Evolutionary conservation across 2,888 invertebrate species (phyloP).

Genomic region (Macaria liturata): DNA sequence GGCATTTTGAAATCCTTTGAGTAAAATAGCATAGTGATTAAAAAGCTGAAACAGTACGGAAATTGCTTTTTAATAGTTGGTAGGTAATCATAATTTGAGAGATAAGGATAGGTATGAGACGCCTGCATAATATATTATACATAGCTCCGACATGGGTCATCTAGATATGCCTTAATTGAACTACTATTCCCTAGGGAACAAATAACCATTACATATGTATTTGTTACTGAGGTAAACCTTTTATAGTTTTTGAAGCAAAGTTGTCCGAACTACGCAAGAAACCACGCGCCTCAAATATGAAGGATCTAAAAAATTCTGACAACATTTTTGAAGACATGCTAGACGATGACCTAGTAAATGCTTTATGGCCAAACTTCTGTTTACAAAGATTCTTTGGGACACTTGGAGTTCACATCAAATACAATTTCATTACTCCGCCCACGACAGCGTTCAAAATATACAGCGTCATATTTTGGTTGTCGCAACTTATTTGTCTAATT

Average conservation of each 20-base stretch:
- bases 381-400: constrained; percentile 49
- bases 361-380: constrained; percentile 51
- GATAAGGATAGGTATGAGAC: no score
- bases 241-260: constrained; percentile 1
- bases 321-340: constrained; percentile 47
- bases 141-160: no score
- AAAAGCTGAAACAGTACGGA: no score
- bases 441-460: constrained; percentile 46
- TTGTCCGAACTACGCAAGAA: neutral
- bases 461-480: constrained; percentile 42
- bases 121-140: no score
- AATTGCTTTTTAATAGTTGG: no score
- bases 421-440: constrained; percentile 53
- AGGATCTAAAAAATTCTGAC: constrained; percentile 26
- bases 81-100: no score
- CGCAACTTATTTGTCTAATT: constrained; percentile 38
- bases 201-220: no score
- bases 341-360: constrained; percentile 54
- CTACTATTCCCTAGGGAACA: constrained; percentile 4
- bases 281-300: constrained; percentile 12
- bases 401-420: constrained; percentile 51
- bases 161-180: neutral
- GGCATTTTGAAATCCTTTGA: constrained; percentile 7
- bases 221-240: no score
- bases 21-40: neutral